Base-by-base conservation (phyloP, 2,113 vertebrate species). In the Chaenocephalus aceratus region DNA sequence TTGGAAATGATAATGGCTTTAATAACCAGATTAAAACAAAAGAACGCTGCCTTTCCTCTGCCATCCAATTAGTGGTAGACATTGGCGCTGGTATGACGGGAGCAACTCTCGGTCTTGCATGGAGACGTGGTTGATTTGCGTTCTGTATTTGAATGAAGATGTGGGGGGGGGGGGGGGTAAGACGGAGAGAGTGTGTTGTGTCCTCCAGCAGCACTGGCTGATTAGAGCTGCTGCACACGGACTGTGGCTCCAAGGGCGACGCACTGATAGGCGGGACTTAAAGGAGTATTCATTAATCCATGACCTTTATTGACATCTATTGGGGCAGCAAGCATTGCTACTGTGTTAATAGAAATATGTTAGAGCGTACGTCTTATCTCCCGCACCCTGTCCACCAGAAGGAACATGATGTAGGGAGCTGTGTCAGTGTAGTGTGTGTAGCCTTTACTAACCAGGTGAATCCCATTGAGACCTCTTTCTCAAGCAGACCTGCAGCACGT, bases 201-300 rank as follows among this genome's bases (percentile, higher is more conserved):
- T 87, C 80, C 88, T 88, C 79, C 15, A 83, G 71, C 71, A 61
- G 67, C 45, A 45, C 54, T 58, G 81, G 74, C 71, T 88, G 87
- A 89, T 86, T 85, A 88, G 62, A 82, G 69, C 72, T 52, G 68
- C 71, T 64, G 59, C 56, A 58, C 45, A 69, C 63, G 52, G 65
- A 53, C 56, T 74, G 68, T 52, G 30, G 45, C 67, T 73, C 49
- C 73, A 70, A 77, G 83, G 78, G 79, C 11, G 18, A 49, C 2
- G 26, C 75, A 52, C 62, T 67, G 72, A 85, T 70, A 45, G 58
- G 26, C 68, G 72, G 12, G 46, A 82, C 36, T 67, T 83, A 56
- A 65, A 72, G 52, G 36, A 70, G 52, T 65, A 72, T 70, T 75
- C 75, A 83, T 85, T 83, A 70, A 65, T 79, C 66, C 41, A 5